phyloP scores from a whole-genome alignment of 2,113 vertebrate species.

The Petaurus breviceps region DNA sequence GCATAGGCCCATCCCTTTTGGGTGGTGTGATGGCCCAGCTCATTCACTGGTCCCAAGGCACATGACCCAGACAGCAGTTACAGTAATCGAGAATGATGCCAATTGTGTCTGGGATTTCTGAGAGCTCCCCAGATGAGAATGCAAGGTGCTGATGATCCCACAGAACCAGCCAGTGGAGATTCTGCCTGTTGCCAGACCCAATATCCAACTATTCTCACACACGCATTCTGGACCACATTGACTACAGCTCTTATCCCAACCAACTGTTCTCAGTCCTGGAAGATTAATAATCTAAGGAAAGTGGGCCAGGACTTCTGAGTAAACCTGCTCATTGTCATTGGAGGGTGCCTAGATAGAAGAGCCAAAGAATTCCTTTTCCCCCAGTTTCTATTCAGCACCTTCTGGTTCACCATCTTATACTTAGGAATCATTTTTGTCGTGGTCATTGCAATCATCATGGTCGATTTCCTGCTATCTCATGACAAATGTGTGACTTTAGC shows the following conservation, averaged over 20 bases:
- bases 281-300: not conserved
- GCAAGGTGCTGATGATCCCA: not conserved
- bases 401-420: not conserved
- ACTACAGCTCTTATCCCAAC: not conserved
- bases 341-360: not conserved
- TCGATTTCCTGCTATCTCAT: not conserved
- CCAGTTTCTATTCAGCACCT: not conserved
- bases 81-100: not conserved
- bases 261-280: not conserved
- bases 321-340: not conserved
- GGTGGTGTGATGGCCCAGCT: not conserved
- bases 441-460: not conserved
- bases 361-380: not conserved
- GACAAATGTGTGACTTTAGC: not conserved
- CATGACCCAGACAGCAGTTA: not conserved
- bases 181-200: not conserved
- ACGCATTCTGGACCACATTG: not conserved
- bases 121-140: not conserved
- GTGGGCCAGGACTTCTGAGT: not conserved
- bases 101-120: not conserved
- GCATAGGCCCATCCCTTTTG: not conserved
- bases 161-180: not conserved
- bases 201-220: not conserved
- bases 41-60: not conserved
- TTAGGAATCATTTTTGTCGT: not conserved